phyloP scores from a whole-genome alignment of 1,140 invertebrate species.

The Zeugodacus cucurbitae region DNA sequence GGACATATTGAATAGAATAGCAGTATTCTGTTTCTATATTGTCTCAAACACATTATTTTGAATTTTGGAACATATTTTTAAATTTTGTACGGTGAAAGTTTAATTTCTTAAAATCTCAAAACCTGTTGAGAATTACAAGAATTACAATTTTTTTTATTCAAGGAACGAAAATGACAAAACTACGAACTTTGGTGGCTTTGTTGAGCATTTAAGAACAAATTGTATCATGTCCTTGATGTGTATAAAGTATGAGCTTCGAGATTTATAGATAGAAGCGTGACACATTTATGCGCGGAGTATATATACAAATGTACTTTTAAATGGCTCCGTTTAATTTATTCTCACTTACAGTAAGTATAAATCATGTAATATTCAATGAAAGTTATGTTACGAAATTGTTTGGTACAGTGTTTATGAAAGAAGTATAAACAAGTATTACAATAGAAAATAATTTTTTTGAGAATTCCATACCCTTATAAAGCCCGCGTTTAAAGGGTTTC shows the following conservation, averaged over 20 bases:
- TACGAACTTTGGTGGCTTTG: too few relatives aligned
- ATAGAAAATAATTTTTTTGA: not conserved
- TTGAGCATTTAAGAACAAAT: not conserved
- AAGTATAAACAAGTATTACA: not conserved
- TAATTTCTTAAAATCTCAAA: too few relatives aligned
- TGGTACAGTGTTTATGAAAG: not conserved
- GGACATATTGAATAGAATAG: too few relatives aligned
- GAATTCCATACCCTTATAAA: too few relatives aligned
- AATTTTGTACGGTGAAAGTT: too few relatives aligned
- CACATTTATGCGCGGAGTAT: not conserved
- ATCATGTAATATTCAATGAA: not conserved
- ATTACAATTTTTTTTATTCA: too few relatives aligned
- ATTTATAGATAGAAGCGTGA: not conserved
- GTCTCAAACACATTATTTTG: not conserved
- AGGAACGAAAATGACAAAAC: not conserved
- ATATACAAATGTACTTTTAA: not conserved
- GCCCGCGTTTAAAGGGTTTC: too few relatives aligned
- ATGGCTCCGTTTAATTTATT: not conserved
- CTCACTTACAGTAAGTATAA: not conserved
- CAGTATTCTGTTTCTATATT: fast-evolving
- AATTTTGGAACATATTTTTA: too few relatives aligned
- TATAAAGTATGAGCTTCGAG: not conserved
- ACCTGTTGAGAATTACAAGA: not conserved
- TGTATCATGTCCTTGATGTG: not conserved
- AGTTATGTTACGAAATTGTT: not conserved